phyloP scores from a whole-genome alignment of 2,888 invertebrate genomes.

The Seira ritae region DNA sequence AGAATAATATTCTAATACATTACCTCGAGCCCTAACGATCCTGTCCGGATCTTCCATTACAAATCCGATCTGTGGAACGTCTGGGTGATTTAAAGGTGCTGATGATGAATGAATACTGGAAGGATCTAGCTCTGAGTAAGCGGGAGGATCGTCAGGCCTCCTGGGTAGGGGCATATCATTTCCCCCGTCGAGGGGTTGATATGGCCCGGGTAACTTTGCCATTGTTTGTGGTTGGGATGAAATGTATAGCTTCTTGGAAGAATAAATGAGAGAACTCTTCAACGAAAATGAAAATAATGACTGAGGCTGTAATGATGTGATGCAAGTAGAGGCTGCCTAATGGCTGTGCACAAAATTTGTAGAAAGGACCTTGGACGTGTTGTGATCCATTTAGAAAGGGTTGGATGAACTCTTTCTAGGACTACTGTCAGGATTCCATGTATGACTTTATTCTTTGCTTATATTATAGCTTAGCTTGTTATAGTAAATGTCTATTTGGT shows the following conservation, averaged over 20 bases:
- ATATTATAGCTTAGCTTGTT: background rate
- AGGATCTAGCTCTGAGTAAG: constrained; percentile 44
- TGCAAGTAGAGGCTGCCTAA: background rate
- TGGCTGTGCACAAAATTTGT: constrained; percentile 10
- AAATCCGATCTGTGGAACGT: background rate
- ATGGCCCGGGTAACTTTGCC: constrained; percentile 30
- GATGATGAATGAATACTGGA: background rate
- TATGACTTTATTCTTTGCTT: background rate
- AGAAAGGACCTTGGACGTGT: constrained; percentile 35
- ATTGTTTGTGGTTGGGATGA: background rate
- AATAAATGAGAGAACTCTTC: background rate
- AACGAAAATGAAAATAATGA: background rate
- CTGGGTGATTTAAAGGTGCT: background rate
- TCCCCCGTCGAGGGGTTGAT: constrained; percentile 12
- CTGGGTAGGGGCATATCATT: background rate
- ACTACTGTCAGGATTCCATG: background rate
- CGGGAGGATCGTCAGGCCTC: constrained; percentile 36
- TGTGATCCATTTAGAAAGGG: constrained; percentile 22
- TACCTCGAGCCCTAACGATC: constrained; percentile 27
- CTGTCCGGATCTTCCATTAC: constrained; percentile 1
- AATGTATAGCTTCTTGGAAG: background rate
- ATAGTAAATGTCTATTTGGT: no score
- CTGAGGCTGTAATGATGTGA: background rate
- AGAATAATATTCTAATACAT: background rate
- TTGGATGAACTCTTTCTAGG: constrained; percentile 46